Base-by-base conservation (phyloP, 1,140 invertebrate genomes). In the Habropoda laboriosa region DNA sequence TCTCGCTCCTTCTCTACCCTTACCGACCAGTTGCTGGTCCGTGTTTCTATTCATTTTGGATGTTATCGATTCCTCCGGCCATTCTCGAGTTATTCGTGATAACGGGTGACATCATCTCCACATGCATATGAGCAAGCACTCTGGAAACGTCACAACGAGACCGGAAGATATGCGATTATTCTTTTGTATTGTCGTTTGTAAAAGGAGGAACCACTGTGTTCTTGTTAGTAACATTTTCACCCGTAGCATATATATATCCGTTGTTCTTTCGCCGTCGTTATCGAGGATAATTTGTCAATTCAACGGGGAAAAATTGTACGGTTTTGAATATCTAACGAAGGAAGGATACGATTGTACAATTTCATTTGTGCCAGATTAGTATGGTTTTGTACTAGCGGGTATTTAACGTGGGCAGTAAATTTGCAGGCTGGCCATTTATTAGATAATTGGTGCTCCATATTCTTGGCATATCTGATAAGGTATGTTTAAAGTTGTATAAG, bases 381-480 rank as follows among this genome's bases (percentile, higher is more conserved):
- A 53, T 45, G 35, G 42, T 38, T 24, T 53, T 40, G 61, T 35
- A 18, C 12, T n/a, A 16, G 35, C 55, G 32, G 27, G n/a, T 24
- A 35, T 30, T 47, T 12, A 7, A 68, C 30, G 79, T 79, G 71
- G 66, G 84, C 80, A 51, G 66, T 42, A 57, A 51, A 79, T 85
- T 86, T 67, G 55, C 85, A 57, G 75, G 71, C 71, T 84, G 87
- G n/a, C 73, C 76, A 66, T 79, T 86, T 63, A 89, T 87, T 89
- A 82, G 83, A 89, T 89, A 88, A 89, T 89, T 87, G n/a, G 64
- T 73, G 57, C 60, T 68, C 81, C 63, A 79, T 70, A 88, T 88
- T 89, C 87, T 70, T 81, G 82, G 58, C 85, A 88, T 88, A 83
- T 87, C 64, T 87, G 82, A 87, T 88, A 88, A 85, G 63, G 40